Conservation (phyloP, 2,113 vertebrate genomes). For the Cottus gobio region DNA sequence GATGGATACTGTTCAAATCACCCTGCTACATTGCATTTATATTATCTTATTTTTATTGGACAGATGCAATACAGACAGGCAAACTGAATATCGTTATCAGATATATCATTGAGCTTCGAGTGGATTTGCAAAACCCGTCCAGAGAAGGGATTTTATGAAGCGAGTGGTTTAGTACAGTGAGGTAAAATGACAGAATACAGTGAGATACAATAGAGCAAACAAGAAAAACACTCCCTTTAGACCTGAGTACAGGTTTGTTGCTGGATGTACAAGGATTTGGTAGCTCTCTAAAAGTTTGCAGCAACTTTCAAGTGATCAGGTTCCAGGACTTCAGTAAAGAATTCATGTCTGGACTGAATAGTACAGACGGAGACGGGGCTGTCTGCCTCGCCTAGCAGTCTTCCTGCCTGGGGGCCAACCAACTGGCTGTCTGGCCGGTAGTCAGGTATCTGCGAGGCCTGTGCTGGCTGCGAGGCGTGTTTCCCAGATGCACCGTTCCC, state of each 20-base stretch:
- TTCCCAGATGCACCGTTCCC: constrained; percentile 79
- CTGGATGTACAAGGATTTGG: neutral
- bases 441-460: constrained; percentile 62
- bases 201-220: neutral
- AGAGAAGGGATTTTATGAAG: neutral
- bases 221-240: neutral
- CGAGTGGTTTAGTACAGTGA: neutral
- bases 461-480: constrained; percentile 55
- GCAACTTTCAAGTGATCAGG: neutral
- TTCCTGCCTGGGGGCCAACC: constrained; percentile 64
- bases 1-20: neutral
- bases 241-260: neutral
- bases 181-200: neutral
- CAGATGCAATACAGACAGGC: neutral
- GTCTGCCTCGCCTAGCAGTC: constrained; percentile 38
- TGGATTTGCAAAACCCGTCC: neutral
- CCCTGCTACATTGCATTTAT: no score
- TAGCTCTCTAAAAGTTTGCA: neutral
- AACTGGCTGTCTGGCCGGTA: constrained; percentile 70
- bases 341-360: constrained; percentile 26
- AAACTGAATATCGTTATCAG: neutral
- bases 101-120: no score
- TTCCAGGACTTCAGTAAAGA: constrained; percentile 22
- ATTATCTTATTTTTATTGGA: neutral
- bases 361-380: constrained; percentile 21